phyloP scores from a whole-genome alignment of 2,888 invertebrate species.

The Matsumyia berberina region DNA sequence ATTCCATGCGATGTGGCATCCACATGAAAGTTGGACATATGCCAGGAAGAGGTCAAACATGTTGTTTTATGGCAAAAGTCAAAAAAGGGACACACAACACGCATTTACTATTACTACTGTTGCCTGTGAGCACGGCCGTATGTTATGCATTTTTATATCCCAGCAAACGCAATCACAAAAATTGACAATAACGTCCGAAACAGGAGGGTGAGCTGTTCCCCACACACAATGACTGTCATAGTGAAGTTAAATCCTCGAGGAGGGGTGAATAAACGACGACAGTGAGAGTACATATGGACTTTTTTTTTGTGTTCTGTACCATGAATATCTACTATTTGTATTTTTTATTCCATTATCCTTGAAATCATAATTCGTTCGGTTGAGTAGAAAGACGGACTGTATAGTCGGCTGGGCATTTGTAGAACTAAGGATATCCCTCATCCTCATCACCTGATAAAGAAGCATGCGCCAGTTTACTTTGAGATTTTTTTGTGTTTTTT shows the following conservation, averaged over 20 bases:
- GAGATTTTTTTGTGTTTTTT: slow-evolving; percentile 7
- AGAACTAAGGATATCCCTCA: slow-evolving; percentile 19
- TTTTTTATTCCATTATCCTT: slow-evolving; percentile 41
- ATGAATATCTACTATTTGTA: slow-evolving; percentile 56
- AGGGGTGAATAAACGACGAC: slow-evolving; percentile 47
- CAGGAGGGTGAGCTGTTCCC: slow-evolving; percentile 56
- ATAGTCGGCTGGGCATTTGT: slow-evolving; percentile 12
- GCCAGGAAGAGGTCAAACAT: slow-evolving; percentile 56
- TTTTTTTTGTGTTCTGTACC: slow-evolving; percentile 29
- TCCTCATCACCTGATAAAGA: slow-evolving; percentile 59
- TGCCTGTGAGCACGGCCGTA: slow-evolving; percentile 40
- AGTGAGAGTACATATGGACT: slow-evolving; percentile 35
- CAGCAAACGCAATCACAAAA: slow-evolving; percentile 76
- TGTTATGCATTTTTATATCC: slow-evolving; percentile 77
- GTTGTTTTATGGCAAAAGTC: slow-evolving; percentile 54
- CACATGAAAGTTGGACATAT: slow-evolving; percentile 39
- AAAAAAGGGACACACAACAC: slow-evolving; percentile 33
- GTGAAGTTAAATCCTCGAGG: slow-evolving; percentile 45
- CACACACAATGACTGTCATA: neutral
- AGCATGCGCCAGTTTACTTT: slow-evolving; percentile 59
- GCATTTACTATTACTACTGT: slow-evolving; percentile 10
- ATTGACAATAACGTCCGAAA: slow-evolving; percentile 78
- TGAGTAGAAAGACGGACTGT: slow-evolving; percentile 45
- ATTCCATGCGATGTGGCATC: slow-evolving; percentile 38
- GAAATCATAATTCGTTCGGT: slow-evolving; percentile 53